phyloP scores from a whole-genome alignment of 2,888 invertebrate genomes.

The Alloplasta piceator region DNA sequence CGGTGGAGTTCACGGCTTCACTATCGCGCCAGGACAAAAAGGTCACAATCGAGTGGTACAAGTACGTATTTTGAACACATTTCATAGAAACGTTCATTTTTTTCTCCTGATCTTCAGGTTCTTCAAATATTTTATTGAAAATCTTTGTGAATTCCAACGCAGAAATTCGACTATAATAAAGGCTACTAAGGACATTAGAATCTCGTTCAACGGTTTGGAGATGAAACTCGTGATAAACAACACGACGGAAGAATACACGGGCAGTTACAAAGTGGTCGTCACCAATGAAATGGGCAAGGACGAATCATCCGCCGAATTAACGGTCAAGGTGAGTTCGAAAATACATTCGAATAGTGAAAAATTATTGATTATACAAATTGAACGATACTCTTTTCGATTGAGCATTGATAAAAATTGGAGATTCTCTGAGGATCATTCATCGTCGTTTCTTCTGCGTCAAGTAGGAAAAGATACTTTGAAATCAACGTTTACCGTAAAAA shows the following conservation, averaged over 20 bases:
- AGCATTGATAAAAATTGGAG: slow-evolving; percentile 31
- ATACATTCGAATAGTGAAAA: not conserved
- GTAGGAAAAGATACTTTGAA: slow-evolving; percentile 83
- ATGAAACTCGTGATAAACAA: slow-evolving; percentile 92
- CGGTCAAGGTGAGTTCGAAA: slow-evolving; percentile 85
- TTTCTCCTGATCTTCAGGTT: not conserved
- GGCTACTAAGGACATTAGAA: slow-evolving; percentile 90
- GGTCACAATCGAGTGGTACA: slow-evolving; percentile 93
- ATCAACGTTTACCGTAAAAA: not conserved
- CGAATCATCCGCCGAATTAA: slow-evolving; percentile 93
- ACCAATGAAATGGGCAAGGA: slow-evolving; percentile 96
- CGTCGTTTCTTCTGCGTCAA: slow-evolving; percentile 74
- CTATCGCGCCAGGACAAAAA: slow-evolving; percentile 91
- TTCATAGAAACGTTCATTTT: not conserved
- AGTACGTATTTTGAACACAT: slow-evolving; percentile 84
- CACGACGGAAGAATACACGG: slow-evolving; percentile 89
- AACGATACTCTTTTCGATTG: slow-evolving; percentile 18
- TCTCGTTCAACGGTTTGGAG: slow-evolving; percentile 92
- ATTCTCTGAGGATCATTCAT: slow-evolving; percentile 14
- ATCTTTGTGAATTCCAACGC: slow-evolving; percentile 25
- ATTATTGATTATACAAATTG: slow-evolving; percentile 3
- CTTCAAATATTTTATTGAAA: slow-evolving; percentile 31
- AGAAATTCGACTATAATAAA: slow-evolving; percentile 88
- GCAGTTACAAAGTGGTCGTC: slow-evolving; percentile 93
- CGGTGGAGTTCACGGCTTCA: slow-evolving; percentile 91